phyloP scores from a whole-genome alignment of 2,888 invertebrate genomes.

The Mycalesis mineus region DNA sequence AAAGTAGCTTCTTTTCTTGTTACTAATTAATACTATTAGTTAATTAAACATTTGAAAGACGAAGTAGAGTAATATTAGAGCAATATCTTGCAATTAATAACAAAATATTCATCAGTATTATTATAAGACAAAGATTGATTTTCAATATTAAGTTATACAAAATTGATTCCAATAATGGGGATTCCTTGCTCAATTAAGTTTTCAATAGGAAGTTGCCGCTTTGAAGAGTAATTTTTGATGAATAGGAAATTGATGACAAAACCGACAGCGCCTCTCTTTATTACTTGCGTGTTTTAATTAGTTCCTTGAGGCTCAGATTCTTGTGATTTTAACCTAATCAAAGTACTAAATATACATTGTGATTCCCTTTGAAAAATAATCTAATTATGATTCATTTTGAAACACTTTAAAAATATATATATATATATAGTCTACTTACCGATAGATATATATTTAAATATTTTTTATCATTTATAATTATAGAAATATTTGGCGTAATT shows the following conservation, averaged over 20 bases:
- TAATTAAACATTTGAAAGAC: too few relatives aligned
- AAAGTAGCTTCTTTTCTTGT: too few relatives aligned
- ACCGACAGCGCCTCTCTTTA: constrained; percentile 12
- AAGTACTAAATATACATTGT: neutral
- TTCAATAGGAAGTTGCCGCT: constrained; percentile 17
- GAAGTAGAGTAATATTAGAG: too few relatives aligned
- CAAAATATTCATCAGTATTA: neutral
- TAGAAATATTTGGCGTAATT: too few relatives aligned
- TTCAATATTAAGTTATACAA: constrained; percentile 13
- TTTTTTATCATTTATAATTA: too few relatives aligned
- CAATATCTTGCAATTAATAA: too few relatives aligned
- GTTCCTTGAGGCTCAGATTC: neutral
- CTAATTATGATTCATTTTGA: too few relatives aligned
- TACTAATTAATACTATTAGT: too few relatives aligned
- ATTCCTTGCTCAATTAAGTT: constrained; percentile 25
- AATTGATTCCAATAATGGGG: constrained; percentile 18
- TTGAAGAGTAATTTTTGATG: constrained; percentile 16
- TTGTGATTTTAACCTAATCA: neutral
- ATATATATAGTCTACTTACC: too few relatives aligned
- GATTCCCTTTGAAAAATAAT: too few relatives aligned
- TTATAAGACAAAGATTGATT: neutral
- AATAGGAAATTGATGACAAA: constrained; percentile 15
- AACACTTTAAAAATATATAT: too few relatives aligned
- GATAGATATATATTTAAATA: too few relatives aligned
- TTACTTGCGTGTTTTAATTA: constrained; percentile 2